Conservation (phyloP, 53 echinoderm and acorn worm genomes). For the Paracentrotus lividus region DNA sequence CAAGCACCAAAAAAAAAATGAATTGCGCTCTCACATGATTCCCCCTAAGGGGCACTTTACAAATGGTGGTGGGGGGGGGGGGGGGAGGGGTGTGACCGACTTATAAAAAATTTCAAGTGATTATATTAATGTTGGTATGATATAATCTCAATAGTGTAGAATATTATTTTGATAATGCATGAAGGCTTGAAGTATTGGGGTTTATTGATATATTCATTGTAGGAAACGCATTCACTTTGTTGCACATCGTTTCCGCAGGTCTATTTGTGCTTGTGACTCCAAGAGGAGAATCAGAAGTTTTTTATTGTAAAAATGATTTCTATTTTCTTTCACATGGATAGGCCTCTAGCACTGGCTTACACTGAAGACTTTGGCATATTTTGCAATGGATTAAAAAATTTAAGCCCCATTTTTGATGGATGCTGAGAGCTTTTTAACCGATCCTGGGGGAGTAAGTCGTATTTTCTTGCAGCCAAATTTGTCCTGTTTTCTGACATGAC, state of each 20-base stretch:
- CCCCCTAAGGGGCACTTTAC: not conserved
- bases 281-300: not conserved
- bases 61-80: not conserved
- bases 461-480: slow-evolving; percentile 33
- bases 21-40: not conserved
- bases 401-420: not conserved
- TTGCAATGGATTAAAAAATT: not conserved
- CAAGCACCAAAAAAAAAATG: not conserved
- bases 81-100: not conserved
- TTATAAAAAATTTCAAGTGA: not conserved
- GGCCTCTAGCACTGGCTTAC: no score
- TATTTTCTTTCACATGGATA: not conserved
- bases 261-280: no score
- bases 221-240: no score
- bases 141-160: no score
- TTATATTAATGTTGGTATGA: not conserved
- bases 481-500: slow-evolving; percentile 39
- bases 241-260: no score
- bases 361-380: not conserved
- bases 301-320: not conserved
- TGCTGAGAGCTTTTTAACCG: slow-evolving; percentile 14
- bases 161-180: no score
- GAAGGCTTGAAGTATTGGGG: no score
- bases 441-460: slow-evolving; percentile 16
- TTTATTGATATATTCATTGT: no score